Percentiles rank a stretch among this genome's conserved stretches.
Evolutionary conservation across 2,113 vertebrate species (phyloP).

Genomic region (Melanostigma gelatinosum): DNA sequence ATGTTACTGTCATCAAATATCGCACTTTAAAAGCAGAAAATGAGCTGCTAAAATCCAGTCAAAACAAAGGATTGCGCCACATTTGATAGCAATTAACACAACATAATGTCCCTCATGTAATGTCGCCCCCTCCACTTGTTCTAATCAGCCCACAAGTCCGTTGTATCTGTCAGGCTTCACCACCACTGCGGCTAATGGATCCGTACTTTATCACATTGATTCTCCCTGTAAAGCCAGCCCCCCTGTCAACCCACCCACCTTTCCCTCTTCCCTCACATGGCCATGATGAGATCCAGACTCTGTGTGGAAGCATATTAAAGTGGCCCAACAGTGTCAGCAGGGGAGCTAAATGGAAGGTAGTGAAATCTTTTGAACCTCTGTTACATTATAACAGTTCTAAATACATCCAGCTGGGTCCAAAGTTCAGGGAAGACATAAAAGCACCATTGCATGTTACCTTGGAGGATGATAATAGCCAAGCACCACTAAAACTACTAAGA

Average conservation of each 20-base stretch:
- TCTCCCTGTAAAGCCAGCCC: conserved; percentile 69
- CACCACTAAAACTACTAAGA: conserved; percentile 83
- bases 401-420: conserved; percentile 87
- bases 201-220: conserved; percentile 71
- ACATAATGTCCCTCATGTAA: conserved; percentile 42
- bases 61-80: conserved; percentile 24
- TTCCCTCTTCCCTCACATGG: conserved; percentile 80
- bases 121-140: conserved; percentile 18
- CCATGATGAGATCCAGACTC: conserved; percentile 86
- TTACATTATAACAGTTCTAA: conserved; percentile 88
- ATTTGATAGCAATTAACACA: conserved; percentile 44
- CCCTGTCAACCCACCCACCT: conserved; percentile 68
- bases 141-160: conserved; percentile 64
- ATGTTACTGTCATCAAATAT: conserved; percentile 33
- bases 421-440: conserved; percentile 86
- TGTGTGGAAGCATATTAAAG: conserved; percentile 84
- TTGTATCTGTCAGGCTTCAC: conserved; percentile 75
- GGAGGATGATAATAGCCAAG: conserved; percentile 83
- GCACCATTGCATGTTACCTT: conserved; percentile 81
- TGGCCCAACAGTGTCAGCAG: conserved; percentile 86
- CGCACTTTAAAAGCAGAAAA: conserved; percentile 18
- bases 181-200: conserved; percentile 77
- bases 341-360: conserved; percentile 87
- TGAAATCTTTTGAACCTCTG: conserved; percentile 88
- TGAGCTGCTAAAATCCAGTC: conserved; percentile 12